Base-by-base conservation (phyloP, 2,888 invertebrate species). In the Drosophila austrosaltans region DNA sequence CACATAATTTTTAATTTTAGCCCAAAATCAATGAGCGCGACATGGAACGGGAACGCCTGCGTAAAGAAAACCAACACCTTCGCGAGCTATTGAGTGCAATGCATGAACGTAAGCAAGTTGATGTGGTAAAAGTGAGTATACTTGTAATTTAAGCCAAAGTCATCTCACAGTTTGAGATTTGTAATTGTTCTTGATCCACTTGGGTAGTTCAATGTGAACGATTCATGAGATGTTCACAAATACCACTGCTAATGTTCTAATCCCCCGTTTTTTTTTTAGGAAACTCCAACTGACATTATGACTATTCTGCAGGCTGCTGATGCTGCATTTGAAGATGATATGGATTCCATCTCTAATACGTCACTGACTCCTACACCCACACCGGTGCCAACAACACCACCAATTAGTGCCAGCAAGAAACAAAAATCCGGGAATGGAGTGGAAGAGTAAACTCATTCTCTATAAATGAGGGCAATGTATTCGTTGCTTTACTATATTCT, bases 1-100 rank as follows among this genome's bases (percentile, higher is more conserved):
- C 0, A 16, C 2, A 59, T 20, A 12, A 10, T 63, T 4, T 54
- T 53, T n/a, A 7, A 56, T 67, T 48, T 63, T 53, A 96, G 96
- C 95, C 95, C 92, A 94, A 96, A 87, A 94, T 96, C 71, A 95
- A 95, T 91, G 95, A 95, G 86, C 93, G 95, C 81, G 96, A 96
- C 90, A 95, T 96, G 87, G 96, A 96, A 91, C 93, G 95, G 67
- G 96, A 96, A 87, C 93, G 94, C 82, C 92, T 96, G 85, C 94
- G 96, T 44, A 94, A 94, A 79, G 96, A 96, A 91, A 93, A 96
- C 85, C 94, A 95, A 86, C 94, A 94, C 89, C 94, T 95, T 75
- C 94, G 96, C 81, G 96, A 96, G 91, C 95, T 95, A 87, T 92
- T 96, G 72, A 95, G 95, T 90, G 94, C 94, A 79, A 93, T 94